Conservation (phyloP, 2,797 vertebrate species). For the Netta rufina region DNA sequence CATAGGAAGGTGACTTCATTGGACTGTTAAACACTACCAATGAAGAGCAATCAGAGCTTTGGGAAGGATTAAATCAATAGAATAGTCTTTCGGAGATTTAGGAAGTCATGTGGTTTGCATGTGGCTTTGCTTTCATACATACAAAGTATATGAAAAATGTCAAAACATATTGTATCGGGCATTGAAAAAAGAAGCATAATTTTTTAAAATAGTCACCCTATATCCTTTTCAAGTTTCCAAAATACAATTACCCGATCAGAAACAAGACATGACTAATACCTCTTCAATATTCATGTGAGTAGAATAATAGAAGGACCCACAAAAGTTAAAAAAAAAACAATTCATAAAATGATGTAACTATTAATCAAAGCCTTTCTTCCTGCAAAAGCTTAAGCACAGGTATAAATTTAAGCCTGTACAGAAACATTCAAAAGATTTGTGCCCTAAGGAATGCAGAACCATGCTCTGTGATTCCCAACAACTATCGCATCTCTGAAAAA, state of each 20-base stretch:
- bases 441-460: neutral
- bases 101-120: neutral
- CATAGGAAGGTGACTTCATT: neutral
- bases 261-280: neutral
- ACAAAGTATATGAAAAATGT: neutral
- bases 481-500: neutral
- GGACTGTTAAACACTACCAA: neutral
- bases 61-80: slow-evolving; percentile 36
- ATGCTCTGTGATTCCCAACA: neutral
- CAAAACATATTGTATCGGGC: neutral
- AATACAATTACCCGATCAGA: neutral
- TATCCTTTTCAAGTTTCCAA: neutral
- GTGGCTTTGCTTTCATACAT: neutral
- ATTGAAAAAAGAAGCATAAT: neutral
- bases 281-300: neutral
- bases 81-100: neutral
- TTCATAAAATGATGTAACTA: neutral
- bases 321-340: neutral
- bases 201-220: neutral
- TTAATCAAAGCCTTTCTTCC: neutral
- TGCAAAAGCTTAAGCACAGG: neutral
- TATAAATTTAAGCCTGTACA: neutral
- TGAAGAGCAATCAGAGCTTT: neutral
- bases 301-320: neutral
- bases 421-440: neutral